phyloP scores from a whole-genome alignment of 2,113 vertebrate genomes.

The Vulpes vulpes region DNA sequence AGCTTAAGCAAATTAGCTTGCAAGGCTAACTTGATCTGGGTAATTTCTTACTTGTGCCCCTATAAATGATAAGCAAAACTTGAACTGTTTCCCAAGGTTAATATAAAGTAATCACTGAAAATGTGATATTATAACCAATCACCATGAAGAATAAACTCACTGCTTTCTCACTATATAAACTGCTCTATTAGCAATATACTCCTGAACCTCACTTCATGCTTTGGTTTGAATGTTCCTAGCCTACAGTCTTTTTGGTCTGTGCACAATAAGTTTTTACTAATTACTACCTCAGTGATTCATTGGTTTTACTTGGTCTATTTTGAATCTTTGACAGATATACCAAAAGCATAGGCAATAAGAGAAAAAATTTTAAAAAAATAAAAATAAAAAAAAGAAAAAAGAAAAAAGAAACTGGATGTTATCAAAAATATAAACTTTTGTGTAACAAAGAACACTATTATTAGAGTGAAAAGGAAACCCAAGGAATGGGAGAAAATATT shows the following conservation, averaged over 20 bases:
- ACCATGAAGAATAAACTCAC: neutral
- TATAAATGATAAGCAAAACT: neutral
- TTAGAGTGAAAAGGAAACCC: neutral
- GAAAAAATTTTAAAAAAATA: neutral
- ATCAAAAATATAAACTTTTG: neutral
- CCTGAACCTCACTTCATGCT: neutral
- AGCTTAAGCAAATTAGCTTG: neutral
- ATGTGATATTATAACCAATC: neutral
- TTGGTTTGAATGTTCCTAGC: neutral
- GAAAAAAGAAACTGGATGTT: neutral
- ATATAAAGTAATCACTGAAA: neutral
- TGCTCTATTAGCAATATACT: neutral
- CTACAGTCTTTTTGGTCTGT: neutral
- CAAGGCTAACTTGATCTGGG: neutral
- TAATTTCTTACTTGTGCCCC: neutral
- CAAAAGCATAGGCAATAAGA: neutral
- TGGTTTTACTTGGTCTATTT: neutral
- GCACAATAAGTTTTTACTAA: neutral
- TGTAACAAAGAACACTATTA: neutral
- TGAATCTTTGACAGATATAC: neutral
- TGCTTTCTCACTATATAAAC: neutral
- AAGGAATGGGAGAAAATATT: neutral
- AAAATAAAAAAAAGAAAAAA: neutral
- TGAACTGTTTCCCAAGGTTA: neutral
- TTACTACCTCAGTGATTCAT: neutral